phyloP scores from a whole-genome alignment of 2,113 vertebrate genomes.

The Entosphenus tridentatus region DNA sequence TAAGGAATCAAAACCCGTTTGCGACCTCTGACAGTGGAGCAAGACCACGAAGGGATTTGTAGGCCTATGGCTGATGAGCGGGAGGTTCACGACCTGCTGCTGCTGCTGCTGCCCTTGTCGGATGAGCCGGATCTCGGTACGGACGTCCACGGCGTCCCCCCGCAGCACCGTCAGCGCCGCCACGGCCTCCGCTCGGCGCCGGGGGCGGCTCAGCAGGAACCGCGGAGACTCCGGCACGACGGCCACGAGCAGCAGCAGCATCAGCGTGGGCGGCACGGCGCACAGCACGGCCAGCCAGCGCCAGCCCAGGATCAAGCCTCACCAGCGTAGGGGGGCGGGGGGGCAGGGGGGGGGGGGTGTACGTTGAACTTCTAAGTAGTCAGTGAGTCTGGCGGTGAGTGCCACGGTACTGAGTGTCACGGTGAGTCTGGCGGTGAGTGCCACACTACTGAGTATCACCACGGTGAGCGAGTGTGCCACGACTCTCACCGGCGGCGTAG shows the following conservation, averaged over 20 bases:
- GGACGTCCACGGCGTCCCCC: slow-evolving; percentile 27
- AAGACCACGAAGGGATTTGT: too few relatives aligned
- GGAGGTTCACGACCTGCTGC: neutral
- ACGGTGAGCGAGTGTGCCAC: neutral
- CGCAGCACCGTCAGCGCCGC: slow-evolving; percentile 45
- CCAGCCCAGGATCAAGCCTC: slow-evolving; percentile 45
- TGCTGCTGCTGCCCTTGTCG: neutral
- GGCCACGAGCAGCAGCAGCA: slow-evolving; percentile 42
- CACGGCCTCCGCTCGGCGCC: slow-evolving; percentile 28
- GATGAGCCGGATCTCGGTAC: neutral
- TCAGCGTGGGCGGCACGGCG: slow-evolving; percentile 34
- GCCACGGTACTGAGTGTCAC: too few relatives aligned
- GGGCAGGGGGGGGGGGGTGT: neutral
- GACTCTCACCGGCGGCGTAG: slow-evolving; percentile 43
- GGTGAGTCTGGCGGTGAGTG: too few relatives aligned
- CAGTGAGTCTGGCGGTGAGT: too few relatives aligned
- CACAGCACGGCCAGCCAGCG: slow-evolving; percentile 58
- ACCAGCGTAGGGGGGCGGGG: neutral
- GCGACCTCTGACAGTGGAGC: too few relatives aligned
- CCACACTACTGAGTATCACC: neutral
- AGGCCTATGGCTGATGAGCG: too few relatives aligned
- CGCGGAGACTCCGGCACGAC: slow-evolving; percentile 69
- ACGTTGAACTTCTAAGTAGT: neutral
- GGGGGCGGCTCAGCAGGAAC: slow-evolving; percentile 39
- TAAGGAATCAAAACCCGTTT: too few relatives aligned